These are phyloP conservation scores for Cecidostiba fungosa DNA, from an alignment of 2,888 invertebrate genomes.

Conservation along the genomic window DNA sequence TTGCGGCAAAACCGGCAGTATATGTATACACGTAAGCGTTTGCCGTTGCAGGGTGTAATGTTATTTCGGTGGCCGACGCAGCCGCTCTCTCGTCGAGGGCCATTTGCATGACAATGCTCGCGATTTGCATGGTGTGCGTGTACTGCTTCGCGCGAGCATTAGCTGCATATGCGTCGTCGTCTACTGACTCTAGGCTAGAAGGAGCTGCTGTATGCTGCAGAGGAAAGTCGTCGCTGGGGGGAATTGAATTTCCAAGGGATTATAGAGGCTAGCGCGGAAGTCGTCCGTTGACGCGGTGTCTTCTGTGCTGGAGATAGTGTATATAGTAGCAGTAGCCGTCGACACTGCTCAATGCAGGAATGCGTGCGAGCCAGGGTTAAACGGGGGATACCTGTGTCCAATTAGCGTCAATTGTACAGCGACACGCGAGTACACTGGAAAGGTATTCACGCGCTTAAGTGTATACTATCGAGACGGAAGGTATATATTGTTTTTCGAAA, in stretches of 20 bases:
- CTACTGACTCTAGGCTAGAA: background rate
- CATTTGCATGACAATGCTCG: constrained; percentile 29
- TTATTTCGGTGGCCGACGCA: constrained; percentile 21
- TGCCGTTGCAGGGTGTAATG: background rate
- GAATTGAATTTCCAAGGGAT: background rate
- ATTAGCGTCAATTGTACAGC: background rate
- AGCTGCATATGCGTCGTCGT: background rate
- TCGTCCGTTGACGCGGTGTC: background rate
- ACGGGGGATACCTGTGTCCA: background rate
- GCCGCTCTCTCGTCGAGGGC: background rate
- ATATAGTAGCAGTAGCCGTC: background rate
- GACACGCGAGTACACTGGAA: background rate
- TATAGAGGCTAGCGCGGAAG: background rate
- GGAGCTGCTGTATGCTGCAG: background rate
- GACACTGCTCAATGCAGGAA: background rate
- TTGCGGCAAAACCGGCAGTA: background rate
- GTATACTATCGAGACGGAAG: too few species aligned
- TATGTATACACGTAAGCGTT: background rate
- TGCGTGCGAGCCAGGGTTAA: background rate
- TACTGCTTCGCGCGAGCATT: constrained; percentile 1
- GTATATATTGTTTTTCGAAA: background rate
- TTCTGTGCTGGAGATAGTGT: background rate
- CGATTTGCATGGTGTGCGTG: constrained; percentile 3
- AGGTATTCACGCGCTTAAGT: background rate
- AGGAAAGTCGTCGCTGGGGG: background rate